Base-by-base conservation (phyloP, 2,888 invertebrate genomes). In the Cataglyphis livida region DNA sequence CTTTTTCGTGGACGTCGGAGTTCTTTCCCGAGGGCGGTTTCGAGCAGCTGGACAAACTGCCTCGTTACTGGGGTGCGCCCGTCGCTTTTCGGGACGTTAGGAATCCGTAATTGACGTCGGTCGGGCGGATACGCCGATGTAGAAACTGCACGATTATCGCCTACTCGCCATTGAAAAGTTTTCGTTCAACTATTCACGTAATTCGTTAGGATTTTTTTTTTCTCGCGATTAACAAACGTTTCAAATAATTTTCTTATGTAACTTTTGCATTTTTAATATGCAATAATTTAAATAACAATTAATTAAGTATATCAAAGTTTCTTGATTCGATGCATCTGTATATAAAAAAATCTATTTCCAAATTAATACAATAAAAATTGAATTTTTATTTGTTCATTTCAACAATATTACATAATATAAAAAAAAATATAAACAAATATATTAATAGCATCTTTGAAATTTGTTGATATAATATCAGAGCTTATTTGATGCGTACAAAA, bases 81-180 rank as follows among this genome's bases (percentile, higher is more conserved):
- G 70, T 82, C 65, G 78, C 78, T 82, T 82, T 82, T 78, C 82
- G 66, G 78, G 61, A 65, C 78, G 78, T 61, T 79, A 78, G 75
- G 82, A 82, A 82, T 82, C 66, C 82, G 78, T 82, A 82, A 82
- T 82, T 82, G 75, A 68, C 78, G 48, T 83, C 73, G 76, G 71
- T 79, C 78, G 71, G 44, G 44, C 59, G 59, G 12, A 32, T 18
- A 79, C 71, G 71, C 78, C 78, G 71, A 70, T 44, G 44, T 54
- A 61, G 78, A 78, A 51, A 18, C 71, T 51, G 7, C 62, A 59
- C 78, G 78, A 78, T 59, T 44, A 44, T 44, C 78, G 57, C 44
- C 70, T 59, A 44, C 18, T 59, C 51, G 48, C 70, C 78, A 79
- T 79, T 79, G 78, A 79, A 79, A 79, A 79, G 78, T 71, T 78